phyloP scores from a whole-genome alignment of 1,140 invertebrate genomes.

The Drosophila sechellia region DNA sequence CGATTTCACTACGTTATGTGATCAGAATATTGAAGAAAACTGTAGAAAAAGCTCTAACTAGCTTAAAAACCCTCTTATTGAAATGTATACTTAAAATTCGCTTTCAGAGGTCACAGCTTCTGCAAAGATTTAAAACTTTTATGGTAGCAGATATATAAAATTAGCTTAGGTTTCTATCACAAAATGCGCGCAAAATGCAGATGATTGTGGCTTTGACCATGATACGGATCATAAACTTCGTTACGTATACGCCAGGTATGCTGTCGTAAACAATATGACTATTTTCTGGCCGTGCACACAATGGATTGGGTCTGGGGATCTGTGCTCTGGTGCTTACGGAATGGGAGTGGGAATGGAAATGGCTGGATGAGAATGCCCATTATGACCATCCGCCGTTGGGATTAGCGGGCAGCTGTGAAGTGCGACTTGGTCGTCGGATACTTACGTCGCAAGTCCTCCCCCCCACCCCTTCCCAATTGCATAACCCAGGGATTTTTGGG shows the following conservation, averaged over 20 bases:
- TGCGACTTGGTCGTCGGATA: conserved; percentile 6
- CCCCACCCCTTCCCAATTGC: conserved; percentile 1
- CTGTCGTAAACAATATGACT: conserved; percentile 8
- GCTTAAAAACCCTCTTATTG: too few relatives aligned
- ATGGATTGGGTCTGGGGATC: neutral
- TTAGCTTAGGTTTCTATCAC: neutral
- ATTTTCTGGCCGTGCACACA: conserved; percentile 13
- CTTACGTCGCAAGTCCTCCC: too few relatives aligned
- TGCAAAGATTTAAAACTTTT: neutral
- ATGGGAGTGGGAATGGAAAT: conserved; percentile 19
- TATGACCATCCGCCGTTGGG: conserved; percentile 5
- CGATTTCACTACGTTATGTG: neutral
- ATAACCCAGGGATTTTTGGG: conserved; percentile 10
- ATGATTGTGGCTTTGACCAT: conserved; percentile 1
- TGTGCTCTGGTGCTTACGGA: neutral
- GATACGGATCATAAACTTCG: conserved; percentile 18
- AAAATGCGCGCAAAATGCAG: neutral
- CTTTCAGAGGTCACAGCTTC: neutral
- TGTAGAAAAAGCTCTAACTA: too few relatives aligned
- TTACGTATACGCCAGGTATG: neutral
- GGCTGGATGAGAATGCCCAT: conserved; percentile 3
- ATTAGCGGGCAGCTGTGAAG: conserved; percentile 43
- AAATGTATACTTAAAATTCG: neutral
- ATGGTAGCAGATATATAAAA: neutral
- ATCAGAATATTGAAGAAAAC: neutral